A percentile compares a stretch with the other conserved stretches of the same genome.
Conservation (phyloP, 2,888 invertebrate genomes). For the Eupithecia subfuscata region DNA sequence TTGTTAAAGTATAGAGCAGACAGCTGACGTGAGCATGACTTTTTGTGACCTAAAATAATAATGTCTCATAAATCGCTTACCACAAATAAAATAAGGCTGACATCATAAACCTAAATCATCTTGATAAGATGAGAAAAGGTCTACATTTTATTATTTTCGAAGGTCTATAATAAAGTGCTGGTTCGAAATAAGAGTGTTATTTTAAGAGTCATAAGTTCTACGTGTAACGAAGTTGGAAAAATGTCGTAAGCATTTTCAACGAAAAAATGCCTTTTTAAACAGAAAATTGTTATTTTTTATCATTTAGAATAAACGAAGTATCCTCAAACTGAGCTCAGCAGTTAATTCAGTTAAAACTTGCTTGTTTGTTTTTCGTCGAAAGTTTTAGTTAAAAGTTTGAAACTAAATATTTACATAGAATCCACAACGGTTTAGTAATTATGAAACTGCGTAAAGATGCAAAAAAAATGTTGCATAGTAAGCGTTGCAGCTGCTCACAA, state of each 20-base stretch:
- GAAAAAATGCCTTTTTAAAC: not conserved
- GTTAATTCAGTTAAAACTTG: slow-evolving; percentile 37
- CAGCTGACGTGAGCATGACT: not conserved
- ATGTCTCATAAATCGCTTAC: slow-evolving; percentile 12
- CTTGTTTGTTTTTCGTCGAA: slow-evolving; percentile 26
- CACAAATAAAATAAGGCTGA: slow-evolving; percentile 14
- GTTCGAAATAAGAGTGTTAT: not conserved
- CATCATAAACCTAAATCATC: slow-evolving; percentile 7
- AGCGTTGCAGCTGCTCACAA: not conserved
- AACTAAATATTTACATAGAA: slow-evolving; percentile 33
- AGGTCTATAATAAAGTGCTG: slow-evolving; percentile 1
- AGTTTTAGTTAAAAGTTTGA: slow-evolving; percentile 28
- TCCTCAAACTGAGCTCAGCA: slow-evolving; percentile 28
- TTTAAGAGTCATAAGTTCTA: not conserved
- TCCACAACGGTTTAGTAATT: slow-evolving; percentile 22
- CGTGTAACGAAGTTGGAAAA: not conserved
- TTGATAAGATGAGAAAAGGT: slow-evolving; percentile 2
- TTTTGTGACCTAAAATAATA: not conserved
- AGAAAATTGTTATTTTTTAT: slow-evolving; percentile 10
- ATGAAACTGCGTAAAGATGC: slow-evolving; percentile 14
- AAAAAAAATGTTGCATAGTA: slow-evolving; percentile 2
- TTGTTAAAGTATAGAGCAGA: not conserved
- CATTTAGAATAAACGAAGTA: slow-evolving; percentile 32
- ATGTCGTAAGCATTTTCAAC: not conserved
- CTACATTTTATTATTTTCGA: slow-evolving; percentile 5